Evolutionary conservation across 92 coral and sea anemone genomes (phyloP), one percentile per base, ranked within the genome.

Genomic region (Bergia puertoricense): DNA sequence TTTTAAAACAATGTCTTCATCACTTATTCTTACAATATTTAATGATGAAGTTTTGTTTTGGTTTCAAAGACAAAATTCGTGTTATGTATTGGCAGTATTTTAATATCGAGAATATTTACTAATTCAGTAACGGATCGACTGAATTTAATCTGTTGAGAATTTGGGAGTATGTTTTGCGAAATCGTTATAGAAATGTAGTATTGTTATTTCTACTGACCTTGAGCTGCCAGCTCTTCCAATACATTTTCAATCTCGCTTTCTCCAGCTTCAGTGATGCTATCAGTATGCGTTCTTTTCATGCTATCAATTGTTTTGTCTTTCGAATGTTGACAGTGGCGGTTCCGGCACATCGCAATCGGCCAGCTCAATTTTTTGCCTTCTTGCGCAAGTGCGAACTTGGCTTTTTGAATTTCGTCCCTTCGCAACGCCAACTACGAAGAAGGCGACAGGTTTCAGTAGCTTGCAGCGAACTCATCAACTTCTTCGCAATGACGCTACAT

Each of bases 211-310:
- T 30, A 16, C 85, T 80, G 38, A 80, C 85, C 85, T 80, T 80
- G 85, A 44, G 85, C 85, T 38, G 85, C 85, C 36, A 80, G 16
- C 40, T 80, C 85, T 57, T 80, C 85, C 39, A 80, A 39, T 2
- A 80, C 85, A 68, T 59, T 57, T 59, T 80, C 73, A 56, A 80
- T 80, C 59, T 80, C 85, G 46, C 22, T 51, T 80, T 39, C 85
- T 80, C 65, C 85, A 39, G 85, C 85, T 80, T 39, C 85, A 15
- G 71, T 57, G 22, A 57, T 80, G 72, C 65, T 22, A 57, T 30
- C 30, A 30, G 30, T 30, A 30, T 57, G 73, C 69, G 69, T 62
- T 15, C 69, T 62, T 62, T 62, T 62, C 30, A 48, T 80, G 72
- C 73, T 80, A 20, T 73, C 73, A 45, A 80, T 80, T 30, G 30